phyloP scores from a whole-genome alignment of 2,113 vertebrate genomes.

The Isichthys henryi region DNA sequence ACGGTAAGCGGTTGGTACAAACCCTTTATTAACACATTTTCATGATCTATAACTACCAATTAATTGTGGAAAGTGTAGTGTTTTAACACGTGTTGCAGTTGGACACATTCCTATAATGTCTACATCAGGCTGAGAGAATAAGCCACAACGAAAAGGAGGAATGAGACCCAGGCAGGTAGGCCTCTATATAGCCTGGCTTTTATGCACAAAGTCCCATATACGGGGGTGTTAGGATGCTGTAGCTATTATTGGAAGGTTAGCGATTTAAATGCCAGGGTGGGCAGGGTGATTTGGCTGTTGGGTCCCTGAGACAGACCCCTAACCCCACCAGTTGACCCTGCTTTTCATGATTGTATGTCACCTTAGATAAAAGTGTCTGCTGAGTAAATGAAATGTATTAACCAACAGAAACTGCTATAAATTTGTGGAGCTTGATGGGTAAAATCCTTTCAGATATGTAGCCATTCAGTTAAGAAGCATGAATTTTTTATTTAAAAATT shows the following conservation, averaged over 20 bases:
- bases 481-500: not conserved
- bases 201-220: not conserved
- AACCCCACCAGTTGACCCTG: not conserved
- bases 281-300: not conserved
- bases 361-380: not conserved
- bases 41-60: not conserved
- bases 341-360: not conserved
- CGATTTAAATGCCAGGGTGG: not conserved
- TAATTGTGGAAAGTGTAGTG: slow-evolving; percentile 1
- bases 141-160: not conserved
- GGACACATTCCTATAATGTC: not conserved
- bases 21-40: not conserved
- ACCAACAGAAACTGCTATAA: not conserved
- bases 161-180: not conserved
- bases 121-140: not conserved
- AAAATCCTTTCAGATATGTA: not conserved
- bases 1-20: not conserved
- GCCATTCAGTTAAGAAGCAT: not conserved
- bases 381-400: not conserved
- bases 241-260: not conserved
- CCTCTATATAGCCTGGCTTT: not conserved
- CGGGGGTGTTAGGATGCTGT: not conserved
- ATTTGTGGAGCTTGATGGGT: not conserved
- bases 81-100: not conserved
- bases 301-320: not conserved